These are phyloP conservation scores for Pitta sordida DNA, from an alignment of 2,113 vertebrate genomes.

Conservation along the genomic window DNA sequence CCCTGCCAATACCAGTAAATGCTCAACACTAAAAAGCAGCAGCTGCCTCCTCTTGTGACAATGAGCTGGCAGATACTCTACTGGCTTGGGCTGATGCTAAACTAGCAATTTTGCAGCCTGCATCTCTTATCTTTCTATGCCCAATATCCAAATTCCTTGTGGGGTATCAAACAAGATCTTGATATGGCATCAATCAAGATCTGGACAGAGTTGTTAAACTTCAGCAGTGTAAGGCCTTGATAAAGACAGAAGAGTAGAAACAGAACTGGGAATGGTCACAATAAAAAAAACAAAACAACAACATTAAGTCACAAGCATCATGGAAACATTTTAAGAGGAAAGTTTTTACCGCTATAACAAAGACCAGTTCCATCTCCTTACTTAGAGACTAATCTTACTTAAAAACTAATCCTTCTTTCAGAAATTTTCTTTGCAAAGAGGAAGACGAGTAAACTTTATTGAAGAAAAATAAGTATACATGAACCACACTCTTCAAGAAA, in stretches of 20 bases:
- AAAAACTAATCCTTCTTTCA: background rate
- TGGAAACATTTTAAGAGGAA: accelerated
- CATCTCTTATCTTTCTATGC: background rate
- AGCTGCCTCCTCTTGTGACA: background rate
- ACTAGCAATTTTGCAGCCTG: background rate
- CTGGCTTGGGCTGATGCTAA: background rate
- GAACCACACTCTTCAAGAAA: background rate
- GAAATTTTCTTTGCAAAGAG: background rate
- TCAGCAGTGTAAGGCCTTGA: background rate
- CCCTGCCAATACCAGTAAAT: background rate
- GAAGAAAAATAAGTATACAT: background rate
- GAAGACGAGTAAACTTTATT: background rate
- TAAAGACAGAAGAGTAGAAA: background rate
- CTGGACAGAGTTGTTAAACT: background rate
- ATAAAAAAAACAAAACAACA: too few species aligned
- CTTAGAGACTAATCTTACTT: background rate
- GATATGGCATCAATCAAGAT: background rate
- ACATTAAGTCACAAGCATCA: background rate
- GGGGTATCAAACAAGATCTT: background rate
- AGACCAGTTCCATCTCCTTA: background rate
- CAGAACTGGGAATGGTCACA: background rate
- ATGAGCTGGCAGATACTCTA: background rate
- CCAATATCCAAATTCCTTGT: background rate
- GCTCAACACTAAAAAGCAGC: background rate
- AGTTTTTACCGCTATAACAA: background rate